Conservation (phyloP, 2,113 vertebrate species). For the Varanus komodoensis region DNA sequence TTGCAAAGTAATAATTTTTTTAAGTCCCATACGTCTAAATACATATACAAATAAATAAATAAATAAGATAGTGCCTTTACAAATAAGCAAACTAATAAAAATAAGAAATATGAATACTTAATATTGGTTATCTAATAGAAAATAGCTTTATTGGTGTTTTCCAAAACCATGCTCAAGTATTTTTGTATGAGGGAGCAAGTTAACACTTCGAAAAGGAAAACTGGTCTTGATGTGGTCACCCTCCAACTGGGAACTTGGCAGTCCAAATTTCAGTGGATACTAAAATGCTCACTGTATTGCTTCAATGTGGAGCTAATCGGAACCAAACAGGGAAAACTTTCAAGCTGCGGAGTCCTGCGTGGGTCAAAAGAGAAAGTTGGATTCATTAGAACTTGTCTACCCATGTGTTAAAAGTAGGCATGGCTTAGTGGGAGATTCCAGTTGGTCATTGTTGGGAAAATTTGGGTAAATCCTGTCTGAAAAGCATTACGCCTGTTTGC, state of each 20-base stretch:
- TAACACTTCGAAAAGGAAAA: not conserved
- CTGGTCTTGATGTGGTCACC: not conserved
- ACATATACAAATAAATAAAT: slow-evolving; percentile 40
- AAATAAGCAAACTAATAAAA: slow-evolving; percentile 52
- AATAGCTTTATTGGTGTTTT: not conserved
- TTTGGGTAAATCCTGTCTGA: no score
- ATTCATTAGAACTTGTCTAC: not conserved
- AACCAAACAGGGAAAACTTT: not conserved
- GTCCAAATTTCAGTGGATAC: not conserved
- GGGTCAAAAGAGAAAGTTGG: not conserved
- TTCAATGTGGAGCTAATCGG: not conserved
- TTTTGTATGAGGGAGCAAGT: not conserved
- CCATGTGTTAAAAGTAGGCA: not conserved
- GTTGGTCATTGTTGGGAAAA: no score
- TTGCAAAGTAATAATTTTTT: slow-evolving; percentile 34
- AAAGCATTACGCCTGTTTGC: no score
- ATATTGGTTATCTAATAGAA: slow-evolving; percentile 23
- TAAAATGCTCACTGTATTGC: not conserved
- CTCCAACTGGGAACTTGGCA: not conserved
- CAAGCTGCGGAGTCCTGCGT: not conserved
- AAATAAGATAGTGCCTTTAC: slow-evolving; percentile 26
- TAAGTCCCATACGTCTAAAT: slow-evolving; percentile 50
- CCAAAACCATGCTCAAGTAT: not conserved
- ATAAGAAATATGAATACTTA: slow-evolving; percentile 36
- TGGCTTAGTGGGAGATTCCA: no score